These are phyloP conservation scores for Cataglyphis livida DNA, from an alignment of 2,888 invertebrate species.

Conservation along the genomic window DNA sequence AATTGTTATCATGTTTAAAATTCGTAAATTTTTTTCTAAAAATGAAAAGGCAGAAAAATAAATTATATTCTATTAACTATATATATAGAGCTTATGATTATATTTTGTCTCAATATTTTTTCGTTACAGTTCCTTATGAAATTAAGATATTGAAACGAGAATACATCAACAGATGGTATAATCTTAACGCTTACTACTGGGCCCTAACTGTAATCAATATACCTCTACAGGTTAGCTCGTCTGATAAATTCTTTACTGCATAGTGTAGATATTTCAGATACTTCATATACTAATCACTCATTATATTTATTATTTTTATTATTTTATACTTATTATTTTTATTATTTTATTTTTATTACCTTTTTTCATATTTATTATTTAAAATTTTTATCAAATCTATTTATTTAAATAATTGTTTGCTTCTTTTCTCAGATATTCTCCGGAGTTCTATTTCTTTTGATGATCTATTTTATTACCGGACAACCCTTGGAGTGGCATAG, in stretches of 20 bases:
- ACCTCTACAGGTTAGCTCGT: constrained; percentile 88
- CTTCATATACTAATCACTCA: neutral
- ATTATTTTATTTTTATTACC: neutral
- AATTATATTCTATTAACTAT: neutral
- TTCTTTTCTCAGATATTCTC: constrained; percentile 85
- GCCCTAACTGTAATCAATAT: constrained; percentile 91
- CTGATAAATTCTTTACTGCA: constrained; percentile 48
- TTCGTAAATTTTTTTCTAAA: neutral
- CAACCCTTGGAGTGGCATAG: constrained; percentile 91
- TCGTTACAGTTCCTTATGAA: constrained; percentile 91
- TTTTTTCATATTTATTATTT: neutral
- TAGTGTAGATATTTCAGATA: neutral
- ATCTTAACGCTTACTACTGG: constrained; percentile 92
- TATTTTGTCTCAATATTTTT: neutral
- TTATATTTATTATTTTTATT: neutral
- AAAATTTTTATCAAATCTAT: neutral
- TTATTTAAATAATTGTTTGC: neutral
- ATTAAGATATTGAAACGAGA: constrained; percentile 92
- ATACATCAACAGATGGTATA: constrained; percentile 95
- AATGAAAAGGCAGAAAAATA: neutral
- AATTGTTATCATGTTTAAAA: neutral
- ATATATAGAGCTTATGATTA: neutral
- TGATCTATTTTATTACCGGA: constrained; percentile 91
- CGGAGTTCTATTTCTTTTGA: constrained; percentile 89
- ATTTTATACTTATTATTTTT: constrained; percentile 10